These are phyloP conservation scores for Ceyx melanurus DNA, from an alignment of 2,113 vertebrate species.

Conservation along the genomic window DNA sequence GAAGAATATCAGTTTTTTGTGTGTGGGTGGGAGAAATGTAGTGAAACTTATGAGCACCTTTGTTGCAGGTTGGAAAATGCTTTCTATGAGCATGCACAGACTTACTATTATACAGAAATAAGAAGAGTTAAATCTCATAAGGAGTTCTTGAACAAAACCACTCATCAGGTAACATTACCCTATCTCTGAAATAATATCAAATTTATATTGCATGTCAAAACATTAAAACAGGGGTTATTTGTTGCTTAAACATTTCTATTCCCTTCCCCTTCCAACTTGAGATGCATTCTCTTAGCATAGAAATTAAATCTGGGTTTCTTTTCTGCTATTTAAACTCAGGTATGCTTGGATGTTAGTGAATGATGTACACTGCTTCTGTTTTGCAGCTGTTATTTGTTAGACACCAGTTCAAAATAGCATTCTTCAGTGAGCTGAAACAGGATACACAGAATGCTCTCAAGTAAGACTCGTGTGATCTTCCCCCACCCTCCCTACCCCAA, in stretches of 20 bases:
- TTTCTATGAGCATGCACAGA: conserved; percentile 97
- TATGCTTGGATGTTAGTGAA: neutral
- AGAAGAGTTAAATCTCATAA: conserved; percentile 96
- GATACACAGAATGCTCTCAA: conserved; percentile 97
- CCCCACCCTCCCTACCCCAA: neutral
- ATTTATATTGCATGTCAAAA: neutral
- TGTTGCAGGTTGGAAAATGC: conserved; percentile 92
- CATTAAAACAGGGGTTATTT: neutral
- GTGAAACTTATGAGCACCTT: neutral
- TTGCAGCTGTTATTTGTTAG: conserved; percentile 95
- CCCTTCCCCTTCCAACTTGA: neutral
- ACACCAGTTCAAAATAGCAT: conserved; percentile 98
- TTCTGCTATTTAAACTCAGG: neutral
- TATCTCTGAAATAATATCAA: neutral
- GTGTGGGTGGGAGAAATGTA: neutral
- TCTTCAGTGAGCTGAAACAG: conserved; percentile 98
- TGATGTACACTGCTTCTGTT: conserved; percentile 21
- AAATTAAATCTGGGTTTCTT: neutral
- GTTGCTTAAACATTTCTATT: neutral
- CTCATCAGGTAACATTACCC: conserved; percentile 86
- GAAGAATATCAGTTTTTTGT: neutral
- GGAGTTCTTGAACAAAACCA: conserved; percentile 98
- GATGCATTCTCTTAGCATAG: neutral
- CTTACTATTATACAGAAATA: conserved; percentile 97
- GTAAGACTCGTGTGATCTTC: conserved; percentile 74